Evolutionary conservation across 2,888 invertebrate species (phyloP), one percentile per base, ranked within the genome.

Genomic region (Hyposoter didymator): DNA sequence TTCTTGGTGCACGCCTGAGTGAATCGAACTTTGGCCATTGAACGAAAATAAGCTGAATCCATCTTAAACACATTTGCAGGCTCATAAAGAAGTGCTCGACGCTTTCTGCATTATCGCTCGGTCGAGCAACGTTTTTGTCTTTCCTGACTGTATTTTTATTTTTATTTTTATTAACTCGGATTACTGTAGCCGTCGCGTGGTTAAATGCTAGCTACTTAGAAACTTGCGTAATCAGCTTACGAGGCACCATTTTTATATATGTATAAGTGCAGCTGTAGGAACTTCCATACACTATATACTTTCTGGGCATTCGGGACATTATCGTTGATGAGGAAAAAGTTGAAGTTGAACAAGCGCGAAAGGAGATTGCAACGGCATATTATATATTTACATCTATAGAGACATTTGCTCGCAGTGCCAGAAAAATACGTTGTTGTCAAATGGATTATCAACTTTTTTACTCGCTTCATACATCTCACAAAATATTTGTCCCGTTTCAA

Each of bases 151-250:
- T 59, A 14, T 66, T 82, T 82, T 74, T 74, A 39, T 66, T 82
- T 82, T 74, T 74, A 39, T 72, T 55, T 76, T 76, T 52, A 75
- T 69, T 49, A 87, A 87, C 76, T 82, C 80, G 83, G 80, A 85
- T 88, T 83, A 83, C 79, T 62, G 66, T 67, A 78, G 80, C 82
- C 84, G 66, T 35, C 73, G 49, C 64, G 66, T 7, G 73, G 80
- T 89, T 88, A 87, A 88, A 88, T 76, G 49, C 66, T 39, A 78
- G 87, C 87, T 88, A 87, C 90, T 89, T 89, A 75, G 52, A 86
- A 87, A 90, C 86, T 89, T 88, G 59, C 78, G 76, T 90, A 90
- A 90, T 90, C 89, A 88, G 89, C 89, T 89, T 89, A 88, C 75
- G 49, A 12, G 83, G 76, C 62, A 74, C 69, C 82, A 87, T 87